phyloP scores from a whole-genome alignment of 1,140 invertebrate species.

The Sitophilus oryzae region DNA sequence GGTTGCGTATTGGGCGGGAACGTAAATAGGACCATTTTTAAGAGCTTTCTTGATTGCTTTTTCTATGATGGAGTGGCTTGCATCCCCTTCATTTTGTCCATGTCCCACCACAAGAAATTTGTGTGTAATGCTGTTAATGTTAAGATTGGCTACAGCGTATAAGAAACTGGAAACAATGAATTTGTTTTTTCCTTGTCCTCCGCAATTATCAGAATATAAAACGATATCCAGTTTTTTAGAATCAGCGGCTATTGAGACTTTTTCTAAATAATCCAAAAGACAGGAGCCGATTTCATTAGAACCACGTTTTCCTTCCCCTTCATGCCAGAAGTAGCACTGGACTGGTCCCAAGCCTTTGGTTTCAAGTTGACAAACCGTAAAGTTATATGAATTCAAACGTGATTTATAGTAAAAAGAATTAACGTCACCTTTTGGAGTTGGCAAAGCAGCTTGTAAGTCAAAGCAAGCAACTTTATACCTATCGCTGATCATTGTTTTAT shows the following conservation, averaged over 20 bases:
- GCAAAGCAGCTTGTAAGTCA: slow-evolving; percentile 11
- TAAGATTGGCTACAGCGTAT: slow-evolving; percentile 34
- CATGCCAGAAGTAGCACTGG: slow-evolving; percentile 36
- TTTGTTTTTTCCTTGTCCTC: slow-evolving; percentile 35
- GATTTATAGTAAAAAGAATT: slow-evolving; percentile 43
- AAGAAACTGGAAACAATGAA: slow-evolving; percentile 37
- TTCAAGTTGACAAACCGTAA: slow-evolving; percentile 41
- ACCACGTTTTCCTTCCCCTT: slow-evolving; percentile 32
- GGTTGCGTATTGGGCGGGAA: slow-evolving; percentile 10
- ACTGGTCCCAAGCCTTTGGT: slow-evolving; percentile 28
- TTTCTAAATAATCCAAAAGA: slow-evolving; percentile 35
- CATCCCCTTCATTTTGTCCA: slow-evolving; percentile 37
- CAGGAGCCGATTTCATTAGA: slow-evolving; percentile 44
- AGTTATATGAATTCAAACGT: slow-evolving; percentile 45
- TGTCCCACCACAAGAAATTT: slow-evolving; percentile 38
- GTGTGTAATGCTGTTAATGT: slow-evolving; percentile 34
- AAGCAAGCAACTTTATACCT: neutral
- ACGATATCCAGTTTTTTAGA: slow-evolving; percentile 28
- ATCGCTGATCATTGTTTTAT: neutral
- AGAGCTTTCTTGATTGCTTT: slow-evolving; percentile 13
- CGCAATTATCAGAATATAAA: slow-evolving; percentile 42
- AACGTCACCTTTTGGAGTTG: slow-evolving; percentile 34
- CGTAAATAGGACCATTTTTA: slow-evolving; percentile 16
- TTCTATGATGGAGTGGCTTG: slow-evolving; percentile 32
- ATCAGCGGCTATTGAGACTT: slow-evolving; percentile 18